These are phyloP conservation scores for Ceyx melanurus DNA, from an alignment of 2,113 vertebrate species.

Conservation along the genomic window DNA sequence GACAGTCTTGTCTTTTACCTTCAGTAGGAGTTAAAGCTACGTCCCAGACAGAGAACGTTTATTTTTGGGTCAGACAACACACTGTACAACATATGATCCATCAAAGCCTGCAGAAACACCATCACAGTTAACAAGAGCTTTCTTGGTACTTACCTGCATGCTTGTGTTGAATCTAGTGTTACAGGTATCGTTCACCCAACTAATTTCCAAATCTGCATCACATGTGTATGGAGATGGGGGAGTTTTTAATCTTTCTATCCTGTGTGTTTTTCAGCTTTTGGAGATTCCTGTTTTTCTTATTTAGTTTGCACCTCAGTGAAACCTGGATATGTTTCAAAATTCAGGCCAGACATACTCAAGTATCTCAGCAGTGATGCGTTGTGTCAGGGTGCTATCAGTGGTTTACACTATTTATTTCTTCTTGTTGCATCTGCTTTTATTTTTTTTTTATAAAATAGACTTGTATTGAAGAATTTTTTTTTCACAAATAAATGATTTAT, in stretches of 20 bases:
- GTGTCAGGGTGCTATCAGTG: neutral
- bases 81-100: neutral
- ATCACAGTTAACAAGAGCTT: neutral
- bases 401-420: neutral
- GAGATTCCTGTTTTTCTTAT: neutral
- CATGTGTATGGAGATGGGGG: fast-evolving
- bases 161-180: neutral
- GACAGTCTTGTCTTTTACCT: neutral
- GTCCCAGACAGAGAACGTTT: neutral
- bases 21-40: neutral
- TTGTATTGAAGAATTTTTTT: neutral
- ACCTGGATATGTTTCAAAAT: neutral
- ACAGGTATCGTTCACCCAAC: neutral
- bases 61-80: neutral
- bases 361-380: neutral
- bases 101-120: neutral
- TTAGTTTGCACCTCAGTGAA: neutral
- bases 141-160: fast-evolving
- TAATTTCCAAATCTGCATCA: neutral
- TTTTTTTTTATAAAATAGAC: neutral
- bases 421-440: neutral
- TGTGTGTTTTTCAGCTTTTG: neutral
- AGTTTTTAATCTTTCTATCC: neutral
- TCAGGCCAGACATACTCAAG: neutral
- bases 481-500: neutral